Percentiles rank a stretch among this genome's conserved stretches.
Conservation (phyloP, 2,113 vertebrate genomes). For the Romanogobio albipinnatus region DNA sequence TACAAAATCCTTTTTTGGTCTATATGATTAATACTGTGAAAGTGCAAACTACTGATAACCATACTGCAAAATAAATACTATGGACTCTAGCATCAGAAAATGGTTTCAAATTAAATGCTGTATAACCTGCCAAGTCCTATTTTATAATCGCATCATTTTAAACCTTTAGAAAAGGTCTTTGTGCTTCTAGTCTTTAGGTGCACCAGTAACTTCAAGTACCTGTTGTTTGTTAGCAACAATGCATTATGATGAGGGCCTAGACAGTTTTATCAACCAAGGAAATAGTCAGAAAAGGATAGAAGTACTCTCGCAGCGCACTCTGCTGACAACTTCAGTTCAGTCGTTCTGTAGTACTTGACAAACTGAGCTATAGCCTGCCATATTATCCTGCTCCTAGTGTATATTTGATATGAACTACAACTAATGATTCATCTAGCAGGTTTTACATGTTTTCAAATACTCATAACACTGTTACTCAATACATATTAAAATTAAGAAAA, state of each 20-base stretch:
- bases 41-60: conserved; percentile 72
- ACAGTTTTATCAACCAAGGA: neutral
- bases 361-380: conserved; percentile 38
- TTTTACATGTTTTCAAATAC: conserved; percentile 24
- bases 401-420: conserved; percentile 41
- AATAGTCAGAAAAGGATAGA: conserved; percentile 6
- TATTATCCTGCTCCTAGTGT: conserved; percentile 13
- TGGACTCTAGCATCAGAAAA: conserved; percentile 37
- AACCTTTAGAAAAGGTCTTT: neutral
- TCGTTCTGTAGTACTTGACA: conserved; percentile 12
- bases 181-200: conserved; percentile 6
- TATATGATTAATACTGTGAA: conserved; percentile 66
- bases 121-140: conserved; percentile 12
- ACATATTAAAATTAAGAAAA: conserved; percentile 63
- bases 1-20: conserved; percentile 67
- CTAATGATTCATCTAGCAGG: conserved; percentile 60
- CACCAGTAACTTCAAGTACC: conserved; percentile 36
- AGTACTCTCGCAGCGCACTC: conserved; percentile 57
- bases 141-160: conserved; percentile 10
- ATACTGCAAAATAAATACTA: conserved; percentile 47
- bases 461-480: conserved; percentile 44
- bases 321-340: conserved; percentile 57
- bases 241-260: neutral
- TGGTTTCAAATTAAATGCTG: conserved; percentile 13
- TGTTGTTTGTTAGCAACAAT: neutral